These are phyloP conservation scores for Enteromius radiatus DNA, from an alignment of 2,797 vertebrate species.

Conservation along the genomic window DNA sequence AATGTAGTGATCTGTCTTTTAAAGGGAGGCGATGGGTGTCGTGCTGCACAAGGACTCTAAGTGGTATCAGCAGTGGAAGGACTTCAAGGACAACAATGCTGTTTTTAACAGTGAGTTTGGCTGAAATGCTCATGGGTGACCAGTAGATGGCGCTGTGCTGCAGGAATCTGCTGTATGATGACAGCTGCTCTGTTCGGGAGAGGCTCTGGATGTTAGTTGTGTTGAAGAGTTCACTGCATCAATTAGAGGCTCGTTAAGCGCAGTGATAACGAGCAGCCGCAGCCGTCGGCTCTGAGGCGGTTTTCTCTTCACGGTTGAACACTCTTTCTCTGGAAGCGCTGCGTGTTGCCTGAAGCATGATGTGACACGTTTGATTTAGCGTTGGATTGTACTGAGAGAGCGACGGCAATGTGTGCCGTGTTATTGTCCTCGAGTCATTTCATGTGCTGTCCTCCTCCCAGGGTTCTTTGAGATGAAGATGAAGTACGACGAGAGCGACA, in stretches of 20 bases:
- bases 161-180: neutral
- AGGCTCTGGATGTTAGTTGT: neutral
- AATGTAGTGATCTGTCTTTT: neutral
- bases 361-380: neutral
- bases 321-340: neutral
- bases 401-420: neutral
- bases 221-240: neutral
- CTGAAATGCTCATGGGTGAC: neutral
- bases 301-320: neutral
- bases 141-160: conserved; percentile 60
- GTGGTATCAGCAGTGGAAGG: conserved; percentile 98
- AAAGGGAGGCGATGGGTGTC: conserved; percentile 90
- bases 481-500: conserved; percentile 97
- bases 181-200: neutral
- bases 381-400: neutral
- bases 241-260: neutral
- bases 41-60: conserved; percentile 97
- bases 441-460: conserved; percentile 58
- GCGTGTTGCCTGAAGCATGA: neutral
- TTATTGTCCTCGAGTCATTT: neutral
- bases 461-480: conserved; percentile 99
- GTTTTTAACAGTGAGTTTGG: conserved; percentile 91
- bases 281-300: neutral
- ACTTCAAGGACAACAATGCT: conserved; percentile 95
- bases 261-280: neutral